Percentiles rank a stretch among this genome's conserved stretches.
Evolutionary conservation across 2,113 vertebrate species (phyloP).

Genomic region (Pseudopodoces humilis): DNA sequence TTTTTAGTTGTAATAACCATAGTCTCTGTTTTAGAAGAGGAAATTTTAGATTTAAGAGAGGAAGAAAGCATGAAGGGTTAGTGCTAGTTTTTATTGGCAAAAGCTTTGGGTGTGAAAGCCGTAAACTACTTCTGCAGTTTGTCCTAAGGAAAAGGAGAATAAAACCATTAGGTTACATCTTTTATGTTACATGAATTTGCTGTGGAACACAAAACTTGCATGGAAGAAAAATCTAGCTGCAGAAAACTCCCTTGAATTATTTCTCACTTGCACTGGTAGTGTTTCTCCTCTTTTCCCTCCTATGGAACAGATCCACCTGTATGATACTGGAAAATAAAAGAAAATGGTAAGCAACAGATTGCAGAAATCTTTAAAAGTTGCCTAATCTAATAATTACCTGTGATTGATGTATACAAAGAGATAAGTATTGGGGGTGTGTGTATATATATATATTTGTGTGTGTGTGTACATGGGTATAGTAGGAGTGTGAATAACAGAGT

Average conservation of each 20-base stretch:
- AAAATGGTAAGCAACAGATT: neutral
- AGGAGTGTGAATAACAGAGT: neutral
- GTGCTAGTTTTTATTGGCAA: neutral
- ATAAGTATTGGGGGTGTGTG: neutral
- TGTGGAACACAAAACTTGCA: neutral
- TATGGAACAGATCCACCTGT: neutral
- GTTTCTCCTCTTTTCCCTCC: neutral
- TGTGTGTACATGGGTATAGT: neutral
- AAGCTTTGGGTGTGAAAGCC: neutral
- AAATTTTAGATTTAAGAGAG: neutral
- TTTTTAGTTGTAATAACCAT: neutral
- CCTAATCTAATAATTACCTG: neutral
- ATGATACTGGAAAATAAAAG: neutral
- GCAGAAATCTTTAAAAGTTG: neutral
- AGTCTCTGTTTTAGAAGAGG: neutral
- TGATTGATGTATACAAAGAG: neutral
- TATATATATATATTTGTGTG: accelerated
- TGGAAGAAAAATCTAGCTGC: neutral
- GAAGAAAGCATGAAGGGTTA: neutral
- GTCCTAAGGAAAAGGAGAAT: neutral
- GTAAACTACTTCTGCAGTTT: neutral
- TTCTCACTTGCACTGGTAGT: neutral
- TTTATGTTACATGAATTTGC: neutral
- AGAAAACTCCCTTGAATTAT: neutral
- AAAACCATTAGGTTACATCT: neutral